Evolutionary conservation across 1,140 invertebrate species (phyloP).

Genomic region (Platorchestia sp.): DNA sequence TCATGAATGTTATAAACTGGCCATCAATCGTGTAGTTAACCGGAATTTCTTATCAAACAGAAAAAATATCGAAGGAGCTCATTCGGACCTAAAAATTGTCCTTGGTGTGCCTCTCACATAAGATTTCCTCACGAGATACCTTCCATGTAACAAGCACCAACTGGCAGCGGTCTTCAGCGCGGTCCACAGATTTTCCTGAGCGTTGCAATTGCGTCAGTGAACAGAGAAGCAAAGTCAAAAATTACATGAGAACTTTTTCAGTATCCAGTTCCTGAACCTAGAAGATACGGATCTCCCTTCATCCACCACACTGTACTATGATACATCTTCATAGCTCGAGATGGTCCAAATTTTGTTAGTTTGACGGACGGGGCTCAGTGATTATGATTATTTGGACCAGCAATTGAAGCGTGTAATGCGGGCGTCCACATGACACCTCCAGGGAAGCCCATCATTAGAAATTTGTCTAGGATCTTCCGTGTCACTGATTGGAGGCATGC

Average conservation of each 20-base stretch:
- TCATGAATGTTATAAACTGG: neutral
- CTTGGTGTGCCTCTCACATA: too few relatives aligned
- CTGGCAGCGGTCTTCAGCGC: neutral
- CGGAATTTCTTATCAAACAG: neutral
- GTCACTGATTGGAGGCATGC: neutral
- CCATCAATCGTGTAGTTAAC: neutral
- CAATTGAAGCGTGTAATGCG: neutral
- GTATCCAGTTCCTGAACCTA: neutral
- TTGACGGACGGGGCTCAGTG: constrained; percentile 1
- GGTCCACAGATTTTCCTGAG: neutral
- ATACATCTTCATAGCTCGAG: neutral
- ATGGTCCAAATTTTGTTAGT: neutral
- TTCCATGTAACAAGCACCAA: neutral
- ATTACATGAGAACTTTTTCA: neutral
- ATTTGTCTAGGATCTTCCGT: neutral
- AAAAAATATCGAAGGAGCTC: neutral
- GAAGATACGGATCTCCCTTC: neutral
- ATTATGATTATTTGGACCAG: neutral
- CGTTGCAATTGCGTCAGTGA: neutral
- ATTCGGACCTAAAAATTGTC: neutral
- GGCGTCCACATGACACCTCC: constrained; percentile 24
- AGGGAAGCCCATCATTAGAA: neutral
- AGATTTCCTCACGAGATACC: neutral
- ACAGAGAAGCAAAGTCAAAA: constrained; percentile 10
- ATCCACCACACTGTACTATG: neutral